Base-by-base conservation (phyloP, 2,888 invertebrate species). In the Nymphalis c-album region DNA sequence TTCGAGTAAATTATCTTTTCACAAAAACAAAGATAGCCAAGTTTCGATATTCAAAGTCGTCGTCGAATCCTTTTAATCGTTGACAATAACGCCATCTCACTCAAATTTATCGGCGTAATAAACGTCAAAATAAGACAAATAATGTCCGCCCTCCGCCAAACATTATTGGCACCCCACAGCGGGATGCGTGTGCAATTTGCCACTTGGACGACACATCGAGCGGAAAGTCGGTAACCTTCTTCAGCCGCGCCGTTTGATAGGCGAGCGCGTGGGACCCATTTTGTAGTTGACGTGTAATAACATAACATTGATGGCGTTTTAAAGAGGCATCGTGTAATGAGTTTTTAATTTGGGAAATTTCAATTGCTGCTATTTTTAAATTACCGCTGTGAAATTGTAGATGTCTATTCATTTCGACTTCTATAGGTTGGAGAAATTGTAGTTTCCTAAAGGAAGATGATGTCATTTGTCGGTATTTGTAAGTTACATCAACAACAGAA, bases 221-320 rank as follows among this genome's bases (percentile, higher is more conserved):
- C 66, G 70, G 71, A 68, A 74, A 64, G 70, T 65, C 68, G 73
- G 71, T 73, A 74, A 72, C 70, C 64, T 70, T 69, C 50, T 63
- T 58, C 60, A 65, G 48, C 46, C 50, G 50, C 31, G 35, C 40
- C 7, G 46, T 59, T 69, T 58, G 20, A 47, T 7, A 53, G 20
- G 48, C 58, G 20, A 48, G 51, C 13, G 20, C 48, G 63, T 60
- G 60, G 45, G 60, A 58, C 51, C 40, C 46, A 47, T 53, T 40
- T 45, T 45, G 50, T 63, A 48, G 48, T 48, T 35, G 57, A 66
- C 46, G n/a, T n/a, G 46, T 18, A 31, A 31, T 35, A 48, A 46
- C 50, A 10, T 60, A 7, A 31, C 46, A 31, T 45, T 57, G 47
- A 63, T 63, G 17, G 46, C 22, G 22, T 64, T 60, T 64, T 22